These are phyloP conservation scores for Ypsolopha sequella DNA, from an alignment of 2,888 invertebrate genomes.

Conservation along the genomic window DNA sequence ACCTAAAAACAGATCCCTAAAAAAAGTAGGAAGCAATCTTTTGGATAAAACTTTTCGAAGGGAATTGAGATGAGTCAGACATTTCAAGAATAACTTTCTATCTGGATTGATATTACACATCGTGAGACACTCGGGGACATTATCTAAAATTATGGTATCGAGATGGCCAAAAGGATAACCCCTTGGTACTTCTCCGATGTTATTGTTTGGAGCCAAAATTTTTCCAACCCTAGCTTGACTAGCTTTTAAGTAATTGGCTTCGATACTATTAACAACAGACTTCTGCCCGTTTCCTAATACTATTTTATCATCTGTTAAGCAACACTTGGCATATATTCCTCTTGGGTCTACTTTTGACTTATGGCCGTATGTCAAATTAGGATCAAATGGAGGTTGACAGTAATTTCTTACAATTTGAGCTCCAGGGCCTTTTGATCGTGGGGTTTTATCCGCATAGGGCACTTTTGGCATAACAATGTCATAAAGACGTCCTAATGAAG, in stretches of 20 bases:
- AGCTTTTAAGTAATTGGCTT: constrained; percentile 42
- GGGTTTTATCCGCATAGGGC: constrained; percentile 37
- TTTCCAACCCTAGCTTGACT: constrained; percentile 43
- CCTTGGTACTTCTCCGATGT: constrained; percentile 49
- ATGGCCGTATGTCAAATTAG: constrained; percentile 53
- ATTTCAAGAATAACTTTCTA: constrained; percentile 45
- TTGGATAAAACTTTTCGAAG: constrained; percentile 36
- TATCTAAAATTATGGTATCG: constrained; percentile 34
- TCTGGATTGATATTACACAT: constrained; percentile 38
- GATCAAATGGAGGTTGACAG: constrained; percentile 46
- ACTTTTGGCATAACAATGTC: constrained; percentile 49
- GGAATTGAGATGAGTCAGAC: constrained; percentile 54
- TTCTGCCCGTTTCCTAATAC: constrained; percentile 38
- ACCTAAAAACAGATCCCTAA: constrained; percentile 32
- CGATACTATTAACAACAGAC: constrained; percentile 39
- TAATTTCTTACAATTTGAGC: constrained; percentile 36
- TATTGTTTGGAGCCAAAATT: constrained; percentile 57
- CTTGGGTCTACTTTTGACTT: constrained; percentile 50
- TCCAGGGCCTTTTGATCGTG: constrained; percentile 24
- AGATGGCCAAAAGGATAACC: constrained; percentile 60
- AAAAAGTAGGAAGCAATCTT: constrained; percentile 39
- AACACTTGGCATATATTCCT: constrained; percentile 56
- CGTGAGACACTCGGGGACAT: constrained; percentile 52
- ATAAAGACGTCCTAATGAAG: constrained; percentile 33
- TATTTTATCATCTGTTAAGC: constrained; percentile 44